Evolutionary conservation across 1,140 invertebrate genomes (phyloP).

Genomic region (Conopomorpha cramerella): DNA sequence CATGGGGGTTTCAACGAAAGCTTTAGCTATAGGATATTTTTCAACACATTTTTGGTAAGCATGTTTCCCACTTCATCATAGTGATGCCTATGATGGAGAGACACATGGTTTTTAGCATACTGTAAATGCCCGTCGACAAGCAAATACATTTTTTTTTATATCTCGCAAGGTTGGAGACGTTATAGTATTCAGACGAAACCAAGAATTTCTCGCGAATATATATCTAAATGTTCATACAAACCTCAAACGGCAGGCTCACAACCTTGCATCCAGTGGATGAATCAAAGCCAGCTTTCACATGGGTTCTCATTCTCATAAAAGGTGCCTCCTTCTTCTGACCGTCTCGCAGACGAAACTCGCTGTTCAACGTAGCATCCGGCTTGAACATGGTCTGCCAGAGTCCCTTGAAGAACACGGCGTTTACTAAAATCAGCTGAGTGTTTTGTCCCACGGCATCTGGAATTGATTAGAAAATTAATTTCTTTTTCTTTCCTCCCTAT

Average conservation of each 20-base stretch:
- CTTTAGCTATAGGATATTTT: no score
- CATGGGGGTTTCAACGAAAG: no score
- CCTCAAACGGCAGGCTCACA: slow-evolving; percentile 69
- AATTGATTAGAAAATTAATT: slow-evolving; percentile 4
- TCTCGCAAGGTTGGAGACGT: no score
- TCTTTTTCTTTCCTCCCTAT: no score
- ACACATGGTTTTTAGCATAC: no score
- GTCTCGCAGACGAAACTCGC: slow-evolving; percentile 59
- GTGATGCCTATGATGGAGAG: no score
- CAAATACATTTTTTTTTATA: no score
- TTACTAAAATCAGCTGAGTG: slow-evolving; percentile 69
- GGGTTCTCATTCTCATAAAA: slow-evolving; percentile 31
- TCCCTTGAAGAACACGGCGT: slow-evolving; percentile 79
- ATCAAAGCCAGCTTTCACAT: slow-evolving; percentile 27
- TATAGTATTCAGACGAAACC: no score
- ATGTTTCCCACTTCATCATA: no score
- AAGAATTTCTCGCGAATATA: no score
- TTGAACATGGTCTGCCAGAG: slow-evolving; percentile 71
- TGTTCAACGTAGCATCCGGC: slow-evolving; percentile 44
- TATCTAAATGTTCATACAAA: slow-evolving; percentile 28
- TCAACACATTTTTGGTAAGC: no score
- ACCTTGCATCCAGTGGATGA: slow-evolving; percentile 17
- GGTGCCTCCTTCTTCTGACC: slow-evolving; percentile 14
- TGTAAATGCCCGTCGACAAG: no score
- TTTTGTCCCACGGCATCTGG: slow-evolving; percentile 48